Evolutionary conservation across 2,888 invertebrate species (phyloP).

Genomic region (Cyclophora albipunctata): DNA sequence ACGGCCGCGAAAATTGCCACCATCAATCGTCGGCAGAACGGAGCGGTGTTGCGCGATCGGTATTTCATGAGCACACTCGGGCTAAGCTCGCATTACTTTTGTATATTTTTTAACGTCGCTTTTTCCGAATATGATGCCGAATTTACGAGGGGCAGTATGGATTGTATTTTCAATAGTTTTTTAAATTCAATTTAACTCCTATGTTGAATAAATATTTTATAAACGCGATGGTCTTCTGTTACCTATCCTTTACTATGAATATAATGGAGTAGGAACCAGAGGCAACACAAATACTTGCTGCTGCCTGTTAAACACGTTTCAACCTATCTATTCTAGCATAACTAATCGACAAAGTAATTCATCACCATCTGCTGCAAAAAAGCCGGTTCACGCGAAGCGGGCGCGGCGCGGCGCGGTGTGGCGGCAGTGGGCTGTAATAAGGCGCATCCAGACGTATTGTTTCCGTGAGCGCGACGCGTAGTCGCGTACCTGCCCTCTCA

Average conservation of each 20-base stretch:
- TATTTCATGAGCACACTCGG: conserved; percentile 24
- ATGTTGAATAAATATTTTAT: too few relatives aligned
- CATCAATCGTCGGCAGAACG: conserved; percentile 39
- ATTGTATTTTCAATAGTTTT: too few relatives aligned
- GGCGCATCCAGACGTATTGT: conserved; percentile 22
- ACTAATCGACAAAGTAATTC: too few relatives aligned
- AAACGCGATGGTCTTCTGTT: too few relatives aligned
- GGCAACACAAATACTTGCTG: too few relatives aligned
- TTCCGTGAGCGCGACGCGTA: conserved; percentile 20
- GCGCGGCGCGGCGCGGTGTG: not conserved
- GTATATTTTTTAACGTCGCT: conserved; percentile 2
- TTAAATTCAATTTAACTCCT: too few relatives aligned
- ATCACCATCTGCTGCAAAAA: too few relatives aligned
- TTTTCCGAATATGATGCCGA: not conserved
- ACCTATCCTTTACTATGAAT: too few relatives aligned
- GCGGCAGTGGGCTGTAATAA: conserved; percentile 6
- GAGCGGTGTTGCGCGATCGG: conserved; percentile 34
- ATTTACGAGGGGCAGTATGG: too few relatives aligned
- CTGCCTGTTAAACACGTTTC: too few relatives aligned
- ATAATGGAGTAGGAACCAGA: too few relatives aligned
- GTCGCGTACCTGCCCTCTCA: conserved; percentile 40
- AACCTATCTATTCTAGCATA: too few relatives aligned
- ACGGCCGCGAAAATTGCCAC: conserved; percentile 43
- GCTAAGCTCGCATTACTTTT: conserved; percentile 9
- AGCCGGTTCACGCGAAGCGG: not conserved